Evolutionary conservation across 2,113 vertebrate genomes (phyloP).

Genomic region (Smithornis capensis): DNA sequence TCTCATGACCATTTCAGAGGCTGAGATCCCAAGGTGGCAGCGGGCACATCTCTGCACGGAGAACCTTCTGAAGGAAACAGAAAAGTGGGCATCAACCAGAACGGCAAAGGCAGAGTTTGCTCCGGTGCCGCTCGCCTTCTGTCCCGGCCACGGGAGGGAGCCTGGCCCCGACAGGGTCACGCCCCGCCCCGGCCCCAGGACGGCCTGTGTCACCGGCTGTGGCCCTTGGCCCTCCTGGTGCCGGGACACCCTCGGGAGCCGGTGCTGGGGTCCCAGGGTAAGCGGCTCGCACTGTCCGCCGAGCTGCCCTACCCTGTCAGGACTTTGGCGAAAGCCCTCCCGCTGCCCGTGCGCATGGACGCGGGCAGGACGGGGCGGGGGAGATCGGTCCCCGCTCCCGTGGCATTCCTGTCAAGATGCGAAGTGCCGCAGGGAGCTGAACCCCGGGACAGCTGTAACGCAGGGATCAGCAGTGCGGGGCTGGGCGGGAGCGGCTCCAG

Average conservation of each 20-base stretch:
- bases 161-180: not conserved
- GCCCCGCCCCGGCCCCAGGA: not conserved
- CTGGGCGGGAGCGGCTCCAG: not conserved
- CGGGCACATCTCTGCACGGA: constrained; percentile 99
- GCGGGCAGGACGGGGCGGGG: not conserved
- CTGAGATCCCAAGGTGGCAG: constrained; percentile 99
- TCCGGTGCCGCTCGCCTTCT: not conserved
- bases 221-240: not conserved
- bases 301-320: accelerated
- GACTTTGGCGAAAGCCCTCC: not conserved
- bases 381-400: not conserved
- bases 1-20: constrained; percentile 99
- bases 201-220: not conserved
- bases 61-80: constrained; percentile 94
- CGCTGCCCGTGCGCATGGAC: not conserved
- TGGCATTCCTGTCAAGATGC: accelerated
- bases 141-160: not conserved
- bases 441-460: not conserved
- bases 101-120: not conserved
- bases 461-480: not conserved
- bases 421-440: not conserved
- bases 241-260: not conserved
- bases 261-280: accelerated
- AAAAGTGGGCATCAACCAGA: constrained; percentile 13
- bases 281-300: too few relatives aligned